These are phyloP conservation scores for Steinernema carpocapsae DNA, from an alignment of 2,888 invertebrate species.

Conservation along the genomic window DNA sequence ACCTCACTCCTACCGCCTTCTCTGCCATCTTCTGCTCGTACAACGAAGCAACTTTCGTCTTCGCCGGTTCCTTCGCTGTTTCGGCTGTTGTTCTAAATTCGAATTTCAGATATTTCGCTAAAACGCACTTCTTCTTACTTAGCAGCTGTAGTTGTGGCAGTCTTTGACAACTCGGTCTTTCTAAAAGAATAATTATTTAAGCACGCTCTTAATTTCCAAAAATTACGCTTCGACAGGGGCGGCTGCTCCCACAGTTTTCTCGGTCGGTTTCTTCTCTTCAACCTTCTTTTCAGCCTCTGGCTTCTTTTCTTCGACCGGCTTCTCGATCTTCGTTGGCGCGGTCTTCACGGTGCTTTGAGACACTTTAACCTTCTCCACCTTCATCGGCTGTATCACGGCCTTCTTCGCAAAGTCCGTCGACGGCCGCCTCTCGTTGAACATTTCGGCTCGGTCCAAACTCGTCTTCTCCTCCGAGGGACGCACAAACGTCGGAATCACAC, in stretches of 20 bases:
- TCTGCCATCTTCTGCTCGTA: slow-evolving; percentile 31
- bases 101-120: too few species aligned
- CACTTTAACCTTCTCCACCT: slow-evolving; percentile 55
- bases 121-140: neutral
- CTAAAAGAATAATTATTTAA: neutral
- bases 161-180: neutral
- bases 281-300: neutral
- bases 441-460: slow-evolving; percentile 44
- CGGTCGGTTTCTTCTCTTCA: slow-evolving; percentile 16
- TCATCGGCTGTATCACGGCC: slow-evolving; percentile 62
- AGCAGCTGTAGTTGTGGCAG: neutral
- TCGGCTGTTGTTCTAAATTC: neutral
- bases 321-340: slow-evolving; percentile 2
- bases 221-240: neutral
- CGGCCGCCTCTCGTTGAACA: slow-evolving; percentile 52
- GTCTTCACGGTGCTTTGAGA: slow-evolving; percentile 35
- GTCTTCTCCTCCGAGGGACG: slow-evolving; percentile 41
- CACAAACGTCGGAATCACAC: slow-evolving; percentile 54
- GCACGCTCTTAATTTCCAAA: neutral
- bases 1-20: neutral
- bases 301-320: neutral
- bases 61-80: slow-evolving; percentile 2
- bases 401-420: slow-evolving; percentile 62
- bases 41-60: neutral
- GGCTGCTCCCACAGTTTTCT: slow-evolving; percentile 29